These are phyloP conservation scores for Alloplasta piceator DNA, from an alignment of 2,888 invertebrate genomes.

Conservation along the genomic window DNA sequence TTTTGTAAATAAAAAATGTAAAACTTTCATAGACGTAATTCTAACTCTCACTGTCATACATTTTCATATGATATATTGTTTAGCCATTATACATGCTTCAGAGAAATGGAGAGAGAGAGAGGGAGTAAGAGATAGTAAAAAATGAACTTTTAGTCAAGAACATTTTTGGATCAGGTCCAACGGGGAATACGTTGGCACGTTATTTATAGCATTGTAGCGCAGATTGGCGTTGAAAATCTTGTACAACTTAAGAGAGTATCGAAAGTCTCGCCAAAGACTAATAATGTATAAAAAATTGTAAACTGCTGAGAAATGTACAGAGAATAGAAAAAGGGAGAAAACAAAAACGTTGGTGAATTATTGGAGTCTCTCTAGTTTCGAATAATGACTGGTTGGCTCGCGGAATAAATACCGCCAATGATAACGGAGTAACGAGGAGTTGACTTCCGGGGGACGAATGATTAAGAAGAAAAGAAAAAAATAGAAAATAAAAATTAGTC, in stretches of 20 bases:
- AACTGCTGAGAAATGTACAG: neutral
- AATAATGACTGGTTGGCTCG: slow-evolving; percentile 10
- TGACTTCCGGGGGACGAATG: slow-evolving; percentile 32
- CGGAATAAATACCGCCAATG: slow-evolving; percentile 41
- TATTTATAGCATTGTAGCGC: slow-evolving; percentile 57
- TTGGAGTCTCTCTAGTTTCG: neutral
- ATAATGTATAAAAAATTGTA: slow-evolving; percentile 48
- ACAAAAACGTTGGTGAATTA: neutral
- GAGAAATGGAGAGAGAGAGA: neutral
- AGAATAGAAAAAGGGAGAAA: slow-evolving; percentile 5
- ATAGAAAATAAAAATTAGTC: slow-evolving; percentile 17
- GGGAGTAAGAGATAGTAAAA: slow-evolving; percentile 1
- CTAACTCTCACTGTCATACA: too few relatives aligned
- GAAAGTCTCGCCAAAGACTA: slow-evolving; percentile 19
- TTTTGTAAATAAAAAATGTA: too few relatives aligned
- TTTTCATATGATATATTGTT: slow-evolving; percentile 10
- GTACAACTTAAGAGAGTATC: neutral
- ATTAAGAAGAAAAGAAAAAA: slow-evolving; percentile 19
- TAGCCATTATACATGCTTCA: neutral
- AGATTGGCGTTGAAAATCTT: slow-evolving; percentile 50
- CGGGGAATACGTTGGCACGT: slow-evolving; percentile 45
- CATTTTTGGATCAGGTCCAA: slow-evolving; percentile 59
- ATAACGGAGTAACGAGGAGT: slow-evolving; percentile 20
- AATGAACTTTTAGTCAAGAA: slow-evolving; percentile 36
- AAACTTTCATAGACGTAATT: too few relatives aligned